Evolutionary conservation across 2,888 invertebrate species (phyloP), one percentile per base, ranked within the genome.

Genomic region (Aphelenchoides bicaudatus): DNA sequence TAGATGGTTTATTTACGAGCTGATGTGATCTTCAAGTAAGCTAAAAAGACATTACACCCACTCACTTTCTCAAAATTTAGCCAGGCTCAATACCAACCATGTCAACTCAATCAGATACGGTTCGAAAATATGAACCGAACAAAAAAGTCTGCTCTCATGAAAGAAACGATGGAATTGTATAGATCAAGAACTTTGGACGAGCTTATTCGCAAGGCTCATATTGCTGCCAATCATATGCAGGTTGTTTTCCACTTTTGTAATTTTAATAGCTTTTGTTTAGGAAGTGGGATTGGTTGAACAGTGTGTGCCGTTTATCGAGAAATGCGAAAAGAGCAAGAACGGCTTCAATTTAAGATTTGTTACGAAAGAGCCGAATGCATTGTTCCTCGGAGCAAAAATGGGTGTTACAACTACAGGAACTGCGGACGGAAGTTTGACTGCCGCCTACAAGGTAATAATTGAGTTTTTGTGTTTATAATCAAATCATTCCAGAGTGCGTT

Each of bases 231-330:
- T 29, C 78, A 78, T 62, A 62, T 77, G 57, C 69, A 67, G 61
- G 73, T 74, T 23, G 3, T 21, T 16, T 8, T 54, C 52, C 21
- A 6, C 23, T n/a, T 54, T 2, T 13, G 21, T 27, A 31, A 13
- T 2, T 55, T 55, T 23, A 25, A 58, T 16, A 21, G 19, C 58
- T 46, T 19, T 8, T 23, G 43, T 68, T 59, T 25, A 77, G 68
- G 71, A 78, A 56, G 73, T 78, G 70, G 92, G 91, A 3, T 89
- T 93, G 76, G 94, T 94, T 81, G 87, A 88, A 60, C 87, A 88
- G 73, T 86, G 93, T 52, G 86, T 86, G 2, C 87, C 93, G 19
- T 86, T 86, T 65, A 89, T 96, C 63, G 94, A 96, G 80, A 88
- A 90, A 3, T 88, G 89, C 54, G 88, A 90, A 84, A 57, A 59